Base-by-base conservation (phyloP, 2,797 vertebrate genomes). In the Graptemys geographica region DNA sequence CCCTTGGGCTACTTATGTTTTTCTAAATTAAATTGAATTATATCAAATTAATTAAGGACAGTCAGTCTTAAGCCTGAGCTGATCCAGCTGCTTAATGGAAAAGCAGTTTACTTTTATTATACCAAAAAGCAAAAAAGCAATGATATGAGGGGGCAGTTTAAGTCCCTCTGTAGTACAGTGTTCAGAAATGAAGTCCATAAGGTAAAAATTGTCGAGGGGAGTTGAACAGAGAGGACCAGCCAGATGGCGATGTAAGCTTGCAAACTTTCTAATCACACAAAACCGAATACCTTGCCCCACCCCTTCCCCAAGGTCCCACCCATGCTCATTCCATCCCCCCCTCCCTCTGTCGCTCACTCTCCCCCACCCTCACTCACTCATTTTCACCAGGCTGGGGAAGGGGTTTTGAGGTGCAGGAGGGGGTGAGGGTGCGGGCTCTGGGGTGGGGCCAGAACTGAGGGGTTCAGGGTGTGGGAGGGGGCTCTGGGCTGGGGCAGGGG, bases 1-100 rank as follows among this genome's bases (percentile, higher is more conserved):
- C 94, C 90, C 92, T 90, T 94, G 94, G 92, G 94, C 90, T 96
- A 53, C 90, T 94, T 81, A 85, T 90, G 27, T 92, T 97, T 95
- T 97, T 94, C 89, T 93, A 91, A 96, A 94, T 94, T 94, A 90
- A 95, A 84, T 92, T 82, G 93, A 91, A 95, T 96, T 83, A 95
- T 96, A 91, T 12, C 86, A 47, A 90, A 94, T 97, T 96, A 93
- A 95, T 96, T 96, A 96, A 94, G 92, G 84, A 80, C 23, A 33
- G 31, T 95, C 93, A 94, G 84, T 92, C 76, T 94, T 95, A 96
- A 96, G 96, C 78, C 23, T 94, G 92, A 97, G 86, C 86, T 84
- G 76, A 90, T 94, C 80, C 95, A 97, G 92, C 95, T 96, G 94
- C 84, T 89, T 88, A 91, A 90, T 57, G 41, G 85, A 76, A 90